A percentile compares a stretch with the other conserved stretches of the same genome.
Conservation (phyloP, 2,888 invertebrate species). For the Harpalus rufipes region DNA sequence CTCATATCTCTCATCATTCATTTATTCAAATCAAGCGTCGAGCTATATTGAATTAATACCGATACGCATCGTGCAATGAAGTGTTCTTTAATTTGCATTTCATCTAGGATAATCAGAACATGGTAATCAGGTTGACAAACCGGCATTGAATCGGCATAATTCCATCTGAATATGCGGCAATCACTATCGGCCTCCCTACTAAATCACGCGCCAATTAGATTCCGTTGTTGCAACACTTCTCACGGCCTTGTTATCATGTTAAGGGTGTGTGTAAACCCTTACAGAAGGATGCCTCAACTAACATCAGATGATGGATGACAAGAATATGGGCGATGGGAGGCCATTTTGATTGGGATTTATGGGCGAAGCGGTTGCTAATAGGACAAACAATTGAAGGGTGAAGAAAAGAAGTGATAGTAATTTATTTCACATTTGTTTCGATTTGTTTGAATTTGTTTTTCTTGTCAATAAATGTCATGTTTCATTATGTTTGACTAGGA, state of each 20-base stretch:
- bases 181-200: constrained; percentile 30
- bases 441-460: constrained; percentile 16
- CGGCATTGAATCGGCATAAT: constrained; percentile 57
- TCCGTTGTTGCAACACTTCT: constrained; percentile 62
- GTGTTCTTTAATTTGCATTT: constrained; percentile 61
- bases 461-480: background rate
- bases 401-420: constrained; percentile 9
- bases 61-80: constrained; percentile 21
- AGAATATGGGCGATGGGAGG: constrained; percentile 13
- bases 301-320: constrained; percentile 29
- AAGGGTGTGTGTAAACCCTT: constrained; percentile 17
- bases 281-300: constrained; percentile 30
- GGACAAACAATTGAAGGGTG: constrained; percentile 8
- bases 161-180: constrained; percentile 63
- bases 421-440: constrained; percentile 39
- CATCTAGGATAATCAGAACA: constrained; percentile 48
- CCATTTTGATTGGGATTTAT: constrained; percentile 59
- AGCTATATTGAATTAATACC: background rate
- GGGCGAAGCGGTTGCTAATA: constrained; percentile 24
- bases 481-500: background rate
- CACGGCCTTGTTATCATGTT: constrained; percentile 22
- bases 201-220: constrained; percentile 61
- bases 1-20: no score
- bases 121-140: constrained; percentile 58
- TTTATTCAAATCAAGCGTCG: constrained; percentile 17